Evolutionary conservation across 2,797 vertebrate genomes (phyloP), one percentile per base, ranked within the genome.

Genomic region (Danio aesculapii): DNA sequence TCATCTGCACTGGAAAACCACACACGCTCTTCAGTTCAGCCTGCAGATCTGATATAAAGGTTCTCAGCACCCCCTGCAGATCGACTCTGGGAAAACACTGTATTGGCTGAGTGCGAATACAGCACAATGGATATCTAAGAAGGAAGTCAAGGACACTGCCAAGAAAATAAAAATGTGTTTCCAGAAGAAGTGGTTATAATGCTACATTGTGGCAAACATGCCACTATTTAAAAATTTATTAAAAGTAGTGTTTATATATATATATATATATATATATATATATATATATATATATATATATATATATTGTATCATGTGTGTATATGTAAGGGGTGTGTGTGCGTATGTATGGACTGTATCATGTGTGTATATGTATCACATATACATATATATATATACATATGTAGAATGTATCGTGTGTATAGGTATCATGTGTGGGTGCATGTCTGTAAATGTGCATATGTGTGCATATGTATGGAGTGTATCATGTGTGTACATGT

Each of bases 41-140:
- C 59, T 91, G 94, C 84, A 96, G 5, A 85, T 96, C 94, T 70
- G 89, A 91, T 90, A 95, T 63, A 90, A 98, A 98, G 86, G 88
- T 85, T 84, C 71, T 88, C 79, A 96, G 79, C 79, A 90, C 92
- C 75, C 76, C 90, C 92, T 95, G 93, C 86, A 91, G 92, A 89
- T 95, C 88, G 63, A 86, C 89, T 74, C 91, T 88, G 5, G 95
- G 92, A 81, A 94, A 96, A 84, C 92, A 93, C 86, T 97, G 95
- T 44, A 94, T 70, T 0, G 95, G 95, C 85, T 95, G 94, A 87
- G 95, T 95, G 88, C 96, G 94, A 84, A 99, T 87, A 63, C 97
- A 99, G 86, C 88, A 94, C 84, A 97, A 87, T 58, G 97, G 97
- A 81, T 98, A 99, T 10, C 95, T 98, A 82, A 44, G 14, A 13